phyloP scores from a whole-genome alignment of 2,113 vertebrate species.

The Terrapene triunguis region DNA sequence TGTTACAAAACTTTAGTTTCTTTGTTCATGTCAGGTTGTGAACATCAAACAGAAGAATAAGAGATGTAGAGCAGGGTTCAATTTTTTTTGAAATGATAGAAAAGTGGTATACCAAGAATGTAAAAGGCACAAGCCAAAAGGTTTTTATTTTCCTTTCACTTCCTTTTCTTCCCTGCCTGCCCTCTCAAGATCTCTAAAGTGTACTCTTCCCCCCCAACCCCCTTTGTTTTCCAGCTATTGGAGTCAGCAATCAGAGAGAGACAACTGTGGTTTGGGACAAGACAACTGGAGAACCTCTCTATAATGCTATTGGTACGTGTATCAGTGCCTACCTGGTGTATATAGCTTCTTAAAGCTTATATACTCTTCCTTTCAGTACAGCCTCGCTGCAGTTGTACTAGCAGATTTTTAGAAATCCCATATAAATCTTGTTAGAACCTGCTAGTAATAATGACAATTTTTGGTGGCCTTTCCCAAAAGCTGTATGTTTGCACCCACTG shows the following conservation, averaged over 20 bases:
- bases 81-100: neutral
- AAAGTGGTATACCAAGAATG: neutral
- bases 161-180: conserved; percentile 47
- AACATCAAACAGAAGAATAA: neutral
- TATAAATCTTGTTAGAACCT: neutral
- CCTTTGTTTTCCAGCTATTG: conserved; percentile 87
- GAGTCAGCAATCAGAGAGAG: conserved; percentile 98
- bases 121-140: conserved; percentile 14
- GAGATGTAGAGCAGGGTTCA: neutral
- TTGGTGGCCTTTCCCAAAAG: neutral
- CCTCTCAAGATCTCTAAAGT: conserved; percentile 41
- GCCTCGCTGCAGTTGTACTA: neutral
- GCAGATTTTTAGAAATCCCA: neutral
- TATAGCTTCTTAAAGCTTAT: neutral
- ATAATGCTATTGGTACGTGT: conserved; percentile 93
- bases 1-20: neutral
- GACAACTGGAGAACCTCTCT: conserved; percentile 93
- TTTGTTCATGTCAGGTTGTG: neutral
- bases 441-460: neutral
- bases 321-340: neutral
- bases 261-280: conserved; percentile 98
- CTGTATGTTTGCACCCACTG: neutral
- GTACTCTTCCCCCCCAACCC: conserved; percentile 48
- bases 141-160: conserved; percentile 61
- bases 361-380: neutral